Base-by-base conservation (phyloP, 1,140 invertebrate genomes). In the Chironomus striatipennis region DNA sequence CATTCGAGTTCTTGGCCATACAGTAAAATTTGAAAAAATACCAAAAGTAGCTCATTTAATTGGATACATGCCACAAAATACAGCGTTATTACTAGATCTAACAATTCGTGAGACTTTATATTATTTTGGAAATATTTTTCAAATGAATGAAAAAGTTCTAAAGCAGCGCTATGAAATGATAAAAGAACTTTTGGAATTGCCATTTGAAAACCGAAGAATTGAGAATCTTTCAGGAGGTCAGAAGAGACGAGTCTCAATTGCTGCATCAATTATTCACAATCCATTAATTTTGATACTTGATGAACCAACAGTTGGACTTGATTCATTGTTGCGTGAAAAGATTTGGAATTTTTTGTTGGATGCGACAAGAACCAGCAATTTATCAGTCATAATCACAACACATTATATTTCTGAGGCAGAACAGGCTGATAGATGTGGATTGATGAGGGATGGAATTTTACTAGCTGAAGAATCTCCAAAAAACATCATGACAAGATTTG, bases 61-160 rank as follows among this genome's bases (percentile, higher is more conserved):
- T n/a, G 86, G 86, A 0, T 87, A 87, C 76, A 87, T 87, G 86
- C 86, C 85, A 2, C 86, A 92, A 83, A 92, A 94, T 81, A 89
- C 93, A 7, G 92, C 92, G 0, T 83, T 95, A 0, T 94, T 92
- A 79, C 88, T 90, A 2, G 91, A 94, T 79, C 92, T 95, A 78
- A 90, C 90, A 0, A 94, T 94, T 64, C 84, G 86, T 72, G 93
- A 95, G 79, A 94, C 92, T 0, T 87, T 94, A 84, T 85, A 88
- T 79, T 94, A 93, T 79, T 94, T 94, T 80, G 92, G 93, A 1
- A 88, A 90, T 83, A 88, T 94, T 75, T 90, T 91, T 77, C 88
- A 89, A 20, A 92, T 94, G 90, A 81, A 83, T 20, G 85, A 86
- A 0, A 75, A 82, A 2, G 86, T 89, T 77, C 89, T 93, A 74